phyloP scores from a whole-genome alignment of 2,113 vertebrate genomes.

The Sceloporus tristichus region DNA sequence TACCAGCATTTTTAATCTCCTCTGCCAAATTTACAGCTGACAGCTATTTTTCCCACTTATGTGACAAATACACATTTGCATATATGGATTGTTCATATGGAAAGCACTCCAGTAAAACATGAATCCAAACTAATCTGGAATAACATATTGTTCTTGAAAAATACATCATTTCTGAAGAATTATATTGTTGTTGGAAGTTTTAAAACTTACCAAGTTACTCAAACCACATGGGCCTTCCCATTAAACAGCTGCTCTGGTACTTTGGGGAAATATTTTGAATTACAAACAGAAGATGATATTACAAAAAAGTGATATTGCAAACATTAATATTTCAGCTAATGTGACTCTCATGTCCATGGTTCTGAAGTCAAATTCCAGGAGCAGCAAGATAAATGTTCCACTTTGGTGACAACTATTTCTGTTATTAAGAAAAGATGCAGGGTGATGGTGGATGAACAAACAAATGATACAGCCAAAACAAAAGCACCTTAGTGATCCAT shows the following conservation, averaged over 20 bases:
- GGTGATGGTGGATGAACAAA: too few relatives aligned
- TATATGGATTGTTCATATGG: slow-evolving; percentile 5
- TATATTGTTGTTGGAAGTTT: not conserved
- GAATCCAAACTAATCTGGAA: not conserved
- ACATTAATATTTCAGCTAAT: not conserved
- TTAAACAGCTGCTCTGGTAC: not conserved
- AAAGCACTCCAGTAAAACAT: not conserved
- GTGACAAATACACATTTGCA: slow-evolving; percentile 30
- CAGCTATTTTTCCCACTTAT: slow-evolving; percentile 23
- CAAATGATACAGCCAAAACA: not conserved
- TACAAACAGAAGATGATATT: slow-evolving; percentile 16
- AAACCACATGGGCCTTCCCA: too few relatives aligned
- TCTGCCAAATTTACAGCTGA: slow-evolving; percentile 40
- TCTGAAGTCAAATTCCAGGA: not conserved
- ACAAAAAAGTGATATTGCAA: not conserved
- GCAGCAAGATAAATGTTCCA: not conserved
- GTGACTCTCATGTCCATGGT: not conserved
- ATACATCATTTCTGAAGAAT: too few relatives aligned
- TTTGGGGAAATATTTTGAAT: not conserved
- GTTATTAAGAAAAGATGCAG: not conserved
- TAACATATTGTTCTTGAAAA: not conserved
- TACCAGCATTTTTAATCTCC: slow-evolving; percentile 41
- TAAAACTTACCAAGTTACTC: too few relatives aligned
- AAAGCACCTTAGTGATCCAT: not conserved
- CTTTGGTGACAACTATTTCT: not conserved